Evolutionary conservation across 2,888 invertebrate species (phyloP), one percentile per base, ranked within the genome.

Genomic region (Eucera pruinosa): DNA sequence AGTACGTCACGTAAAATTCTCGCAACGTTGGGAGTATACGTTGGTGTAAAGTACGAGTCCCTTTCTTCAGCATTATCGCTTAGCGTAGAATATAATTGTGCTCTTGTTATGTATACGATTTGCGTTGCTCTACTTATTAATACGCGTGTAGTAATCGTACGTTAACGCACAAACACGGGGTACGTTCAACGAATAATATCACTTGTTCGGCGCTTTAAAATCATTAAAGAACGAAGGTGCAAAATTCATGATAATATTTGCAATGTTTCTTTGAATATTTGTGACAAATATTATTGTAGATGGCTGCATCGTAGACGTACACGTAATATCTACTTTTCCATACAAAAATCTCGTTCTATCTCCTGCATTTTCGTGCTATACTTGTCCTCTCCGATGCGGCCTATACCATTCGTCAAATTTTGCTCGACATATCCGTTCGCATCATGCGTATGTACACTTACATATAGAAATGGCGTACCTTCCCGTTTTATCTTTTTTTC

Each of bases 21-120:
- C 25, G 27, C 20, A 33, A 58, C 43, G 43, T 47, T 7, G 27
- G 61, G 55, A 60, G 54, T 36, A 52, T 30, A 66, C 13, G 33
- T 39, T 9, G n/a, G 52, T 61, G 20, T 48, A 48, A 61, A 60
- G 23, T 58, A 58, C 30, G 54, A 69, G 48, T 55, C 43, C 60
- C 25, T 36, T 18, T 52, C n/a, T 43, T 33, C 41, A 62, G 45
- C 47, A 58, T 30, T 52, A 58, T 52, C 41, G 47, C 41, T 74
- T 69, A 74, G 62, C 64, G 30, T 76, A 41, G 57, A 62, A 25
- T 58, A 73, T 67, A 76, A 55, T 73, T 73, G 72, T 76, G 72
- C 72, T 50, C 45, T 60, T 57, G 54, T 55, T 61, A 47, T 27
- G 20, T 70, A 55, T 58, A 50, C 47, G 47, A 45, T 30, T 61